These are phyloP conservation scores for Coracopsis vasa DNA, from an alignment of 2,113 vertebrate species.

Conservation along the genomic window DNA sequence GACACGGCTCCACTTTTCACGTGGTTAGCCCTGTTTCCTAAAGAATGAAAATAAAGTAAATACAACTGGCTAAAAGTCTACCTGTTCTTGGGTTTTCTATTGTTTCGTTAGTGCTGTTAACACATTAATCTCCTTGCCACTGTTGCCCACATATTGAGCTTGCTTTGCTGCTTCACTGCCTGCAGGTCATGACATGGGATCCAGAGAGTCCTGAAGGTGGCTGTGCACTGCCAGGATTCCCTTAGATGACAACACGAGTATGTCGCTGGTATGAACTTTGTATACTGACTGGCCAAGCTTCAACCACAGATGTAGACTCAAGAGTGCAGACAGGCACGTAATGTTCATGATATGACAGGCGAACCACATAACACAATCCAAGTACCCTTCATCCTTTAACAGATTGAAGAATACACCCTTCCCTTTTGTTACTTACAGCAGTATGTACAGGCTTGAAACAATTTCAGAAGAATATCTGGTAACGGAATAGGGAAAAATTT, in stretches of 20 bases:
- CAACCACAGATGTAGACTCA: neutral
- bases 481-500: neutral
- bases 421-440: neutral
- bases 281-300: neutral
- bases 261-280: neutral
- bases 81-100: neutral
- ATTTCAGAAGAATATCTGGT: neutral
- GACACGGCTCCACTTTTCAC: neutral
- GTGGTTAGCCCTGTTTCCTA: neutral
- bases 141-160: neutral
- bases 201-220: neutral
- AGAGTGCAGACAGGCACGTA: neutral
- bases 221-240: neutral
- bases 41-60: neutral
- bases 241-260: neutral
- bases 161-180: neutral
- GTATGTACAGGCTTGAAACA: neutral
- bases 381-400: neutral
- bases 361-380: neutral
- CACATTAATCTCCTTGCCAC: neutral
- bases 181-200: neutral
- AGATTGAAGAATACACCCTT: neutral
- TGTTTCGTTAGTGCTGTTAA: neutral
- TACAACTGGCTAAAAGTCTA: neutral
- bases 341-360: rapidly evolving